Percentiles rank a stretch among this genome's conserved stretches.
These are phyloP conservation scores for Bucco capensis DNA, from an alignment of 2,113 vertebrate species.

Conservation along the genomic window DNA sequence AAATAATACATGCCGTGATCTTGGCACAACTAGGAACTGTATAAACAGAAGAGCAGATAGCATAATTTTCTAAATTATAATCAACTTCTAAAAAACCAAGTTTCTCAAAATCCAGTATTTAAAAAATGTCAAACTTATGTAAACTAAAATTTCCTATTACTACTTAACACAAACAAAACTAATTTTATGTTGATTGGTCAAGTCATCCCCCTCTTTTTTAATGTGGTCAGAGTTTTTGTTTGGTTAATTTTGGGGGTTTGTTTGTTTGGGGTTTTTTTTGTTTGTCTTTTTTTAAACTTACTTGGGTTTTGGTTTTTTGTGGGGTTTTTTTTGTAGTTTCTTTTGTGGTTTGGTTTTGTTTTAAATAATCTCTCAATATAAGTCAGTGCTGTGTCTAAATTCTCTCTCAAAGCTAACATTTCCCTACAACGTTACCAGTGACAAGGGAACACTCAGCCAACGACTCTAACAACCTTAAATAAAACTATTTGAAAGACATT, in stretches of 20 bases:
- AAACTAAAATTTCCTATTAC: not conserved
- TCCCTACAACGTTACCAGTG: not conserved
- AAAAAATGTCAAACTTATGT: not conserved
- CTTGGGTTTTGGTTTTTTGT: not conserved
- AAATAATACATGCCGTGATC: not conserved
- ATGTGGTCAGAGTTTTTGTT: not conserved
- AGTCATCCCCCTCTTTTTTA: accelerated
- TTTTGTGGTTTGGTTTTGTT: not conserved
- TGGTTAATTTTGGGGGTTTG: not conserved
- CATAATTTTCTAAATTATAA: not conserved
- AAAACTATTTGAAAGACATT: not conserved
- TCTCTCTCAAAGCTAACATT: not conserved
- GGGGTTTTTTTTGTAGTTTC: not conserved
- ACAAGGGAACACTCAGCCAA: not conserved
- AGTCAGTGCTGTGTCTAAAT: not conserved
- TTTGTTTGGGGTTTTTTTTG: not conserved
- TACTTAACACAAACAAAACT: not conserved
- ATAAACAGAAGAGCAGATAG: not conserved
- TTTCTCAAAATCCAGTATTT: not conserved
- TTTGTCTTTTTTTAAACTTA: too few relatives aligned
- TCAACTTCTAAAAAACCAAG: not conserved
- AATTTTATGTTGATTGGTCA: not conserved
- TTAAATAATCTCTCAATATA: not conserved
- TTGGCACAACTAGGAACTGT: not conserved
- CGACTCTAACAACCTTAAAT: not conserved